phyloP scores from a whole-genome alignment of 2,113 vertebrate genomes.

The Nesogale talazaci region DNA sequence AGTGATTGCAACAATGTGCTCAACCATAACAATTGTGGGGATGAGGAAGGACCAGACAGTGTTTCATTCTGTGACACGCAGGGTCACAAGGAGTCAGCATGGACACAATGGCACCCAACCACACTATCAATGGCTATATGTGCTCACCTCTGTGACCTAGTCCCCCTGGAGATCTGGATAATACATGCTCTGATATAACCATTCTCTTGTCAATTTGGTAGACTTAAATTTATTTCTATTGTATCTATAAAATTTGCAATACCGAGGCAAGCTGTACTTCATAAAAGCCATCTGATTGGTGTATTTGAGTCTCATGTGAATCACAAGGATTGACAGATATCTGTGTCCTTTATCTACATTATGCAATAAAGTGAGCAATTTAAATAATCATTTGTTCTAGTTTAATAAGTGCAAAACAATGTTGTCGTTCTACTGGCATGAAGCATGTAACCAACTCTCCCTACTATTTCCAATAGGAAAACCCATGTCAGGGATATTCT shows the following conservation, averaged over 20 bases:
- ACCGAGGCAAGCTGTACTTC: neutral
- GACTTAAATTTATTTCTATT: neutral
- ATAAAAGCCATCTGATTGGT: slow-evolving; percentile 11
- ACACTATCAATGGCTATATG: neutral
- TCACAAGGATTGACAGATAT: neutral
- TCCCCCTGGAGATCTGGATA: neutral
- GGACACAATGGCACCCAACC: too few species aligned
- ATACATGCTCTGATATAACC: neutral
- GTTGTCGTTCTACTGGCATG: neutral
- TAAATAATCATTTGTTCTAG: neutral
- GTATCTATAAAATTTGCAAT: slow-evolving; percentile 4
- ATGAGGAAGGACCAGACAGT: too few species aligned
- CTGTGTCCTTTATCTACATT: neutral
- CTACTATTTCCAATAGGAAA: neutral
- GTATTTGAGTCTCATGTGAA: neutral
- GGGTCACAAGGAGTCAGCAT: too few species aligned
- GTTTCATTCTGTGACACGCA: too few species aligned
- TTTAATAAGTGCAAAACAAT: neutral
- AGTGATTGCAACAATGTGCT: too few species aligned
- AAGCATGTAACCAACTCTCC: neutral
- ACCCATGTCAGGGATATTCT: neutral
- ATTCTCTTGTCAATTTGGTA: neutral
- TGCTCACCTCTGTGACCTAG: neutral
- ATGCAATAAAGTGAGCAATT: neutral
- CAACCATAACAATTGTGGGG: too few species aligned